Evolutionary conservation across 2,888 invertebrate species (phyloP).

Genomic region (Leucozona laternaria): DNA sequence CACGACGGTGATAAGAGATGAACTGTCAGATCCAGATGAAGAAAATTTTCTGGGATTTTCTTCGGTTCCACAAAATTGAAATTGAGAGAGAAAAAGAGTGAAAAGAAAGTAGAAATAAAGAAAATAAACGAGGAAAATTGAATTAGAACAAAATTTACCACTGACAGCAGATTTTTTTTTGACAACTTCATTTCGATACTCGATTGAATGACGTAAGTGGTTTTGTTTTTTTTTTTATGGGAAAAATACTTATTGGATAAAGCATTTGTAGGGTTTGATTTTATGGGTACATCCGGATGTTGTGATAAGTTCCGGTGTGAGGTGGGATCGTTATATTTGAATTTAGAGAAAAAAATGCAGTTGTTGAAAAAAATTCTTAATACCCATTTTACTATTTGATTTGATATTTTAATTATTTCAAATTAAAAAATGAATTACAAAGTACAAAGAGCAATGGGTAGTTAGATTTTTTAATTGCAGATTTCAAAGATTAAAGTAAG

Average conservation of each 20-base stretch:
- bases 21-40: conserved; percentile 38
- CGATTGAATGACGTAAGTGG: conserved; percentile 58
- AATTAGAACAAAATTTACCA: conserved; percentile 51
- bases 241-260: background rate
- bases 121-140: conserved; percentile 21
- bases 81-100: background rate
- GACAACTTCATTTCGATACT: conserved; percentile 58
- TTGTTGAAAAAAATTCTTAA: too few relatives aligned
- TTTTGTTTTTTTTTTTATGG: background rate
- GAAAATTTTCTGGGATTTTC: conserved; percentile 20
- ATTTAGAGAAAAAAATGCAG: background rate
- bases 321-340: background rate
- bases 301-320: background rate
- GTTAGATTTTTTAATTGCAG: too few relatives aligned
- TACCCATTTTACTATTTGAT: too few relatives aligned
- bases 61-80: background rate
- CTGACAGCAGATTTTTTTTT: background rate
- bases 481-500: too few relatives aligned
- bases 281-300: background rate
- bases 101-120: conserved; percentile 7
- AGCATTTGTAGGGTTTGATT: background rate
- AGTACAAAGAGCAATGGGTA: too few relatives aligned
- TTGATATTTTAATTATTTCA: too few relatives aligned
- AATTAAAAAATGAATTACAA: too few relatives aligned
- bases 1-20: conserved; percentile 54